Percentiles rank a stretch among this genome's conserved stretches.
Conservation (phyloP, 2,113 vertebrate species). For the Pleuronectes platessa region DNA sequence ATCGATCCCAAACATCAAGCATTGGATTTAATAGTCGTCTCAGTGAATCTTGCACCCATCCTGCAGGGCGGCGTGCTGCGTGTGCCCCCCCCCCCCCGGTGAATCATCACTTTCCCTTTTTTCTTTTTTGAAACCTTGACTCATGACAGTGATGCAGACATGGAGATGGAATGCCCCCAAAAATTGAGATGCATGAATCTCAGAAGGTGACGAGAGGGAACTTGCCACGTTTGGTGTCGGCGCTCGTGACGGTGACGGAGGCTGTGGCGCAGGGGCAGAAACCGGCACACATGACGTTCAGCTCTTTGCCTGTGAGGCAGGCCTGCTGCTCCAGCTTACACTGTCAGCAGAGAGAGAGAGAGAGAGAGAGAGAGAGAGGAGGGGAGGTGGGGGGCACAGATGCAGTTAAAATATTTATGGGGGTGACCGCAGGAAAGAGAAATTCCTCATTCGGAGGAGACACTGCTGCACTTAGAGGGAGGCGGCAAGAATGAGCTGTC, state of each 20-base stretch:
- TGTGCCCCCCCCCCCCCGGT: not conserved
- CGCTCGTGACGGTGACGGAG: constrained; percentile 47
- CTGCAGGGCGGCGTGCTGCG: not conserved
- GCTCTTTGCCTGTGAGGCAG: constrained; percentile 92
- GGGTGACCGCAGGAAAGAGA: constrained; percentile 62
- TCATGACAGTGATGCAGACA: constrained; percentile 5
- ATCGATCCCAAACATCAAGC: constrained; percentile 59
- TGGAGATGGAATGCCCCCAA: not conserved
- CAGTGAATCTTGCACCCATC: constrained; percentile 13
- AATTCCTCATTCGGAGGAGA: constrained; percentile 74
- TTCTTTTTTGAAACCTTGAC: constrained; percentile 10
- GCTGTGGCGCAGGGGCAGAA: constrained; percentile 90
- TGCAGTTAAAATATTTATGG: constrained; percentile 67
- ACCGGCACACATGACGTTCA: constrained; percentile 87
- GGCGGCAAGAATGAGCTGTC: constrained; percentile 63
- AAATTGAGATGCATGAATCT: not conserved
- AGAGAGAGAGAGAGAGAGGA: too few relatives aligned
- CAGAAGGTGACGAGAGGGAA: constrained; percentile 7
- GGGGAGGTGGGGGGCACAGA: constrained; percentile 25
- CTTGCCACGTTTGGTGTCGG: constrained; percentile 78
- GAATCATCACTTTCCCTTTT: constrained; percentile 2
- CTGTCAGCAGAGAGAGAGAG: constrained; percentile 51
- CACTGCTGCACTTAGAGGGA: constrained; percentile 58
- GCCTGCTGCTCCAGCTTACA: constrained; percentile 96
- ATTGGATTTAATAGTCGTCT: constrained; percentile 8